Conservation (phyloP, 2,113 vertebrate species). For the Narcine bancroftii region DNA sequence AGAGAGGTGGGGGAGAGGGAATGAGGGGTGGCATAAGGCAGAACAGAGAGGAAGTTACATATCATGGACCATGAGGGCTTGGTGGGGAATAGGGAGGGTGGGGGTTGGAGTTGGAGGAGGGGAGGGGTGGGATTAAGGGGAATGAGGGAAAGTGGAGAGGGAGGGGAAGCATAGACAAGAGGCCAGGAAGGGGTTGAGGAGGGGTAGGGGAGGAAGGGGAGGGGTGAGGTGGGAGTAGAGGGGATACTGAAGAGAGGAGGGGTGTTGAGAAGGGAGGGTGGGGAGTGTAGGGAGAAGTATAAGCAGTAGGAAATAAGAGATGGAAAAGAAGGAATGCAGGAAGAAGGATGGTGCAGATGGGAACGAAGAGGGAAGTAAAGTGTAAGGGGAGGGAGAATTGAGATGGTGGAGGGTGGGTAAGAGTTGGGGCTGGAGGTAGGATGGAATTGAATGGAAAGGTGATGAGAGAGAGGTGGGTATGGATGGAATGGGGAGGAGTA, state of each 20-base stretch:
- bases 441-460: background rate
- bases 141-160: background rate
- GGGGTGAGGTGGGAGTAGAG: background rate
- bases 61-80: background rate
- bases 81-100: background rate
- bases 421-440: no score
- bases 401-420: background rate
- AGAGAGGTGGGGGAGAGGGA: background rate
- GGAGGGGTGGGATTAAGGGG: background rate
- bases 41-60: rapidly evolving
- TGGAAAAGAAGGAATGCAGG: no score
- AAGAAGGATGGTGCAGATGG: slow-evolving; percentile 50
- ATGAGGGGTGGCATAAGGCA: rapidly evolving
- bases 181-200: background rate
- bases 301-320: no score
- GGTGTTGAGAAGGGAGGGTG: background rate
- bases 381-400: background rate
- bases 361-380: background rate
- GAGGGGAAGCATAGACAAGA: background rate
- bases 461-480: background rate
- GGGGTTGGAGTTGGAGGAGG: background rate
- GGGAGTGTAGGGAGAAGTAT: background rate
- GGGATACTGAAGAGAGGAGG: background rate
- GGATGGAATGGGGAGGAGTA: no score
- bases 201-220: background rate